A percentile compares a stretch with the other conserved stretches of the same genome.
phyloP scores from a whole-genome alignment of 2,797 vertebrate genomes.

The Gastrophryne carolinensis region DNA sequence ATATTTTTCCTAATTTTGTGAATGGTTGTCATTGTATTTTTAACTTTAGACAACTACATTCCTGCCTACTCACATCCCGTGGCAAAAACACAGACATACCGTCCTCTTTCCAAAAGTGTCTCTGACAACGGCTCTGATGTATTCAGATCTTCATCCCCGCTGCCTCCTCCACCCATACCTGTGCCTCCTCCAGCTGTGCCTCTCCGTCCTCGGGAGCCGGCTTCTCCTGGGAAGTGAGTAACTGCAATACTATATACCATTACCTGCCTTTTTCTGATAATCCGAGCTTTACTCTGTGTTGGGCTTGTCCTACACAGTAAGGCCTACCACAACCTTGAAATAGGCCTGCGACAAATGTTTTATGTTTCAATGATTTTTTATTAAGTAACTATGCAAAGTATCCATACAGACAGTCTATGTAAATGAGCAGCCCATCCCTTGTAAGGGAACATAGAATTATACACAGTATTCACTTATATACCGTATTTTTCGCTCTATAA shows the following conservation, averaged over 20 bases:
- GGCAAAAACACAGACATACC: constrained; percentile 90
- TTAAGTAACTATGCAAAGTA: too few relatives aligned
- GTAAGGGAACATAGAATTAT: too few relatives aligned
- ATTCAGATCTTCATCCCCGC: constrained; percentile 75
- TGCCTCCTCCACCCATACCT: constrained; percentile 76
- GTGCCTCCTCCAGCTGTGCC: constrained; percentile 70
- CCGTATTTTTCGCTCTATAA: too few relatives aligned
- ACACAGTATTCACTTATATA: too few relatives aligned
- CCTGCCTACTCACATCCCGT: constrained; percentile 86
- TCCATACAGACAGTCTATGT: too few relatives aligned
- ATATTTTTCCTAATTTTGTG: background rate
- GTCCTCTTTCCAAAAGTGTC: constrained; percentile 87
- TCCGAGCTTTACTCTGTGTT: too few relatives aligned
- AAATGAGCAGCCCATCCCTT: too few relatives aligned
- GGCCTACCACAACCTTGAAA: too few relatives aligned
- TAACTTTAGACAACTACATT: constrained; percentile 76
- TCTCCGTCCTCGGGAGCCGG: constrained; percentile 81
- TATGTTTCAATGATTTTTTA: too few relatives aligned
- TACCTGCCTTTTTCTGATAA: background rate
- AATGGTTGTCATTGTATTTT: constrained; percentile 7
- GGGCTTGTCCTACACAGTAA: too few relatives aligned
- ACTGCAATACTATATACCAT: background rate
- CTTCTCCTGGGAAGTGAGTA: constrained; percentile 82
- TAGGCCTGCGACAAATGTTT: too few relatives aligned
- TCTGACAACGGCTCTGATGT: constrained; percentile 76